phyloP scores from a whole-genome alignment of 2,888 invertebrate genomes.

The Campopleginae sp. region DNA sequence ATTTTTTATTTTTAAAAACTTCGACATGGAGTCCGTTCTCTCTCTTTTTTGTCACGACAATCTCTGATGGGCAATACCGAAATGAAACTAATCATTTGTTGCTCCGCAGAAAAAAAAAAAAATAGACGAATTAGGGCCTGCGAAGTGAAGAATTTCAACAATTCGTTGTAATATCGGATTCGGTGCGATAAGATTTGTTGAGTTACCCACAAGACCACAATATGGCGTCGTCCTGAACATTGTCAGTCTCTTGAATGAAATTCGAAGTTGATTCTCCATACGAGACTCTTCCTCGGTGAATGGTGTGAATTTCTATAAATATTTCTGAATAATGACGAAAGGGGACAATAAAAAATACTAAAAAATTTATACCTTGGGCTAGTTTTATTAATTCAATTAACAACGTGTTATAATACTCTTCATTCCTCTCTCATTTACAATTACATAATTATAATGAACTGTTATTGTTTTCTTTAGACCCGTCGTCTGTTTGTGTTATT shows the following conservation, averaged over 20 bases:
- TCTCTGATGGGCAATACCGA: not conserved
- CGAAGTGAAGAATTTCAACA: too few relatives aligned
- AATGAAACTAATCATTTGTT: not conserved
- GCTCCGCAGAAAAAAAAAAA: too few relatives aligned
- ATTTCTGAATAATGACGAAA: not conserved
- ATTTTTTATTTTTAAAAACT: too few relatives aligned
- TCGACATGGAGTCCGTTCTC: not conserved
- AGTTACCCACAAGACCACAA: not conserved
- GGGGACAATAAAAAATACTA: not conserved
- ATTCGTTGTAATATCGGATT: too few relatives aligned
- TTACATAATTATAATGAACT: conserved; percentile 81
- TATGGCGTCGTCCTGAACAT: not conserved
- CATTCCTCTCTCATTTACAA: conserved; percentile 83
- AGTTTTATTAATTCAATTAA: conserved; percentile 84
- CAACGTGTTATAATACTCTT: conserved; percentile 84
- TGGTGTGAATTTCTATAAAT: not conserved
- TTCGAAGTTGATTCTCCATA: not conserved
- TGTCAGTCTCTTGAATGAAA: not conserved
- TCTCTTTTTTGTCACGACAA: too few relatives aligned
- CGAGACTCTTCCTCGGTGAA: not conserved
- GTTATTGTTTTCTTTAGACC: conserved; percentile 81
- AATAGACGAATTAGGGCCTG: too few relatives aligned
- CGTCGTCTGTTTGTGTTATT: conserved; percentile 77
- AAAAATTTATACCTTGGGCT: conserved; percentile 80
- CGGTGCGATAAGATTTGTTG: not conserved